These are phyloP conservation scores for Trachemys scripta DNA, from an alignment of 2,113 vertebrate species.

Conservation along the genomic window DNA sequence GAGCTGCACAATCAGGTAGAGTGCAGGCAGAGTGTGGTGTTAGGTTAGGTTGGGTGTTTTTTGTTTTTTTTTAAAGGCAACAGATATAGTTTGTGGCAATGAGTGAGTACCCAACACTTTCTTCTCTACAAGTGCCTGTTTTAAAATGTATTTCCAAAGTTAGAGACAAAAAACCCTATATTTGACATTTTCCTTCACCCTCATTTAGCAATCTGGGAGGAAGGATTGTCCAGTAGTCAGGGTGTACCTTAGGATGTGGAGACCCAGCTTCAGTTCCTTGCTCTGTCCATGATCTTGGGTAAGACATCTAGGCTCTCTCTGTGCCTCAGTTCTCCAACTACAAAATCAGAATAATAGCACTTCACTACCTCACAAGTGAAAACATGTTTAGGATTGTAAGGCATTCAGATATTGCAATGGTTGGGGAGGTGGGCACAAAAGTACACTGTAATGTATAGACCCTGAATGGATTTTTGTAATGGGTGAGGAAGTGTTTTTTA, in stretches of 20 bases:
- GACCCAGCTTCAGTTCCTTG: not conserved
- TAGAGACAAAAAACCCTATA: not conserved
- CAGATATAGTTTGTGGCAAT: constrained; percentile 68
- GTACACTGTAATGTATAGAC: not conserved
- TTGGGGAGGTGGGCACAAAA: not conserved
- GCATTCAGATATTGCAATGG: not conserved
- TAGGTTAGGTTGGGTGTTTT: not conserved
- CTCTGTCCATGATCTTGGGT: not conserved
- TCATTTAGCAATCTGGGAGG: not conserved
- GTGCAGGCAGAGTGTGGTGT: not conserved
- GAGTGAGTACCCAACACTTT: constrained; percentile 57
- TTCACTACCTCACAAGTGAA: not conserved
- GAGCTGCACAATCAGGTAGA: not conserved
- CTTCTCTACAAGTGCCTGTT: constrained; percentile 56
- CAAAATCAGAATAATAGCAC: not conserved
- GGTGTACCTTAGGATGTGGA: not conserved
- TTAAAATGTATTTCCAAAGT: constrained; percentile 54
- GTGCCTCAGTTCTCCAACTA: not conserved
- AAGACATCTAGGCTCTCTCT: not conserved
- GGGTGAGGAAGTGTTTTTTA: not conserved
- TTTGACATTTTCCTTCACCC: not conserved
- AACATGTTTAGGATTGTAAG: not conserved
- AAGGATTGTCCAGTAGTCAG: not conserved
- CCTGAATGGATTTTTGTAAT: not conserved
- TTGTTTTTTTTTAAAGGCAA: constrained; percentile 56